Conservation (phyloP, 2,888 invertebrate genomes). For the Agrilus biguttatus region DNA sequence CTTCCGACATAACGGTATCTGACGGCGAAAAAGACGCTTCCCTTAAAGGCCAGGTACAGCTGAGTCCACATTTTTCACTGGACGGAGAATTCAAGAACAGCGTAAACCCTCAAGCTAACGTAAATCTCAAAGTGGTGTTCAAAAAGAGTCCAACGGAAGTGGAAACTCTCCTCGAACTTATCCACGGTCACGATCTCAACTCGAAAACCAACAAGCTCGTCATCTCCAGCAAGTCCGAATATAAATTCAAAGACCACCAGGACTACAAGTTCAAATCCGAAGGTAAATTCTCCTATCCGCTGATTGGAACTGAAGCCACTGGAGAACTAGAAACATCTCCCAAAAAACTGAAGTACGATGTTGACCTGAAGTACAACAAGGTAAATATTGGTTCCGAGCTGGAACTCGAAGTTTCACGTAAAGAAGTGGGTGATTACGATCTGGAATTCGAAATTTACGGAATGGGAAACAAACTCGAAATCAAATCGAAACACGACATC, state of each 20-base stretch:
- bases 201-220: constrained; percentile 40
- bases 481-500: constrained; percentile 42
- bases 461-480: constrained; percentile 35
- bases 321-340: constrained; percentile 42
- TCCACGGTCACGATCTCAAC: constrained; percentile 47
- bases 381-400: constrained; percentile 39
- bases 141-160: constrained; percentile 9
- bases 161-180: constrained; percentile 27
- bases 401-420: constrained; percentile 29
- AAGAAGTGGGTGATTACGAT: constrained; percentile 35
- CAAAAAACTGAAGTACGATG: constrained; percentile 40
- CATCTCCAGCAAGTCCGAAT: constrained; percentile 19
- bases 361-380: constrained; percentile 42
- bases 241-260: constrained; percentile 23
- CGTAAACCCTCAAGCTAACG: constrained; percentile 43
- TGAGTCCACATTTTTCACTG: constrained; percentile 13
- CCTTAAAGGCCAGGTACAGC: constrained; percentile 33
- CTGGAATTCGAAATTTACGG: constrained; percentile 41
- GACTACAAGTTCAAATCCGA: constrained; percentile 37
- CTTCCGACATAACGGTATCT: constrained; percentile 36
- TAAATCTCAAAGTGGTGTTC: constrained; percentile 41
- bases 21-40: constrained; percentile 34
- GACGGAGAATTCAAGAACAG: constrained; percentile 40
- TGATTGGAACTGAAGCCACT: constrained; percentile 34
- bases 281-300: constrained; percentile 40